Evolutionary conservation across 2,888 invertebrate genomes (phyloP), one percentile per base, ranked within the genome.

Genomic region (Megaustenia siamemsis): DNA sequence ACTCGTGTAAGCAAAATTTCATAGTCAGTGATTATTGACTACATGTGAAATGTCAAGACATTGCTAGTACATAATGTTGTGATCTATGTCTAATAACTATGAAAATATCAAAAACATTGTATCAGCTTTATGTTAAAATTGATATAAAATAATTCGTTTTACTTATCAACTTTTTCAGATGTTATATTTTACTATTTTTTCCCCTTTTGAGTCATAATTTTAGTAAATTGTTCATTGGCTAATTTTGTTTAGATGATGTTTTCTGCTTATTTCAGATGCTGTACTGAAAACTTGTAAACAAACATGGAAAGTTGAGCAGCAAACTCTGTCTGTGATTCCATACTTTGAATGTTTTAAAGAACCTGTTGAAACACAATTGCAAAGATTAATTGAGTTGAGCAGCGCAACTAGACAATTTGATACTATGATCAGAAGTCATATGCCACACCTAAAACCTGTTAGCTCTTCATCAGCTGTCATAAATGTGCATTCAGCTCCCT

Each of bases 291-390:
- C 68, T 35, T 69, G 80, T 53, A 43, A 69, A 45, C 28, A 18
- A 10, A 32, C 53, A 32, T 80, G 80, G 80, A 68, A 15, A 35
- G 35, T 43, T 49, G 53, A 80, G 40, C 18, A 53, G 6, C 49
- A 80, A 38, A 69, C n/a, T 38, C 80, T 80, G 24, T 45, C 49
- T 28, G 68, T 80, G 4, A 38, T 18, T 35, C 80, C 80, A 6
- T 80, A 38, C 40, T 80, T 80, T 35, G 69, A 80, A 18, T 35
- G 80, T 69, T 80, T 80, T 32, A 80, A 69, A 69, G 80, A 80
- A 69, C 53, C 68, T 3, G 12, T 69, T 24, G 40, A 69, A 6
- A 28, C 63, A 15, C 78, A 78, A 21, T 21, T 63, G 63, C n/a
- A 63, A 6, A 21, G 66, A 43, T 53, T 77, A 32, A 56, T 28